A percentile compares a stretch with the other conserved stretches of the same genome.
Evolutionary conservation across 2,113 vertebrate genomes (phyloP).

Genomic region (Tachysurus vachellii): DNA sequence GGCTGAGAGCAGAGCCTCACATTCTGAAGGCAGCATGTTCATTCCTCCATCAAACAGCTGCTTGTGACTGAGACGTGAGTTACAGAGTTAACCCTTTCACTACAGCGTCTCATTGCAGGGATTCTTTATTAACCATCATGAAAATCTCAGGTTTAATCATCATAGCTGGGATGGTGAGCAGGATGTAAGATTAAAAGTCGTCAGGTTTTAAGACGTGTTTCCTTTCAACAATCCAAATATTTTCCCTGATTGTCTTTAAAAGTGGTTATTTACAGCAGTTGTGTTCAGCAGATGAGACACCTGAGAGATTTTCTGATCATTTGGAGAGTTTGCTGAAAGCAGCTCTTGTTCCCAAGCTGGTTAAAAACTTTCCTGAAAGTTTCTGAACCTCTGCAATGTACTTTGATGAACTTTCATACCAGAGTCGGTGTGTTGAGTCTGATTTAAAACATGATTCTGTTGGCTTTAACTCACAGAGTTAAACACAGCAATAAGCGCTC

Average conservation of each 20-base stretch:
- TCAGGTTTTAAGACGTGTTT: background rate
- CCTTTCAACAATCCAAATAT: background rate
- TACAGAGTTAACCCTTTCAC: slow-evolving; percentile 13
- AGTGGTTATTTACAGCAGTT: no score
- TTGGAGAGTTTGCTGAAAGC: background rate
- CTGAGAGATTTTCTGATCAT: background rate
- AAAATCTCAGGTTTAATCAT: background rate
- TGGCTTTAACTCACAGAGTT: background rate
- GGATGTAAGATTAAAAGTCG: background rate
- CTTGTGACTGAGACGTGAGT: background rate
- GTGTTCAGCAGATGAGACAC: background rate
- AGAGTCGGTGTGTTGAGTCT: background rate
- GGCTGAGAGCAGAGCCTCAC: background rate
- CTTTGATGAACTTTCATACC: background rate
- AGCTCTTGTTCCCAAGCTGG: background rate
- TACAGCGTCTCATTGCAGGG: background rate
- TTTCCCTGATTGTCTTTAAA: background rate
- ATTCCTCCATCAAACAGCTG: slow-evolving; percentile 16
- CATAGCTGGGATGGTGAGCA: background rate
- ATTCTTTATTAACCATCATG: background rate
- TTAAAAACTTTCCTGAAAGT: background rate
- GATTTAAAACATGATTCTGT: background rate
- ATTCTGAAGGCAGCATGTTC: background rate
- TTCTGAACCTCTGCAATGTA: background rate
- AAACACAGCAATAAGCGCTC: background rate